phyloP scores from a whole-genome alignment of 2,797 vertebrate genomes.

The Tympanoctomys barrerae region DNA sequence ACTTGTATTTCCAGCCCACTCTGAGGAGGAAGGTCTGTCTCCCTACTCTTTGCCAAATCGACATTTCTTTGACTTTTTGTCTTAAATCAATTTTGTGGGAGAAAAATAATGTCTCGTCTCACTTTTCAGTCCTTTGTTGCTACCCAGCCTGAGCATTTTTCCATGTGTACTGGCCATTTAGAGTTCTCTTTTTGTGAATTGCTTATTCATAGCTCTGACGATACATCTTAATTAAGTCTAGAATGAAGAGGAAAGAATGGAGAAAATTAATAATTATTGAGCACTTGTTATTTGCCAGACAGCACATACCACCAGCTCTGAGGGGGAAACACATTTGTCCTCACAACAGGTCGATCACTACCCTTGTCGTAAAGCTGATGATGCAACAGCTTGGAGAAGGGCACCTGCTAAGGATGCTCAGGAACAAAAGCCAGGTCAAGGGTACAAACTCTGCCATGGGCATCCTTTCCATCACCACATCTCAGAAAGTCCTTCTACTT shows the following conservation, averaged over 20 bases:
- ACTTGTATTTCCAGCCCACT: neutral
- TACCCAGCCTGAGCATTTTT: constrained; percentile 15
- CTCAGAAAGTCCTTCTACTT: neutral
- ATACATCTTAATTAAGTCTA: constrained; percentile 68
- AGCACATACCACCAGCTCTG: neutral
- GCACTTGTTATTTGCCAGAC: constrained; percentile 62
- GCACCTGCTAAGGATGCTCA: neutral
- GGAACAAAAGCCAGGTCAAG: neutral
- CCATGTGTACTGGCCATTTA: neutral
- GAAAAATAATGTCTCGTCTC: constrained; percentile 36
- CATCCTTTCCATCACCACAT: neutral
- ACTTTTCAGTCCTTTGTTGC: constrained; percentile 11
- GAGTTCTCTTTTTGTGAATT: constrained; percentile 35
- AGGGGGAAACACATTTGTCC: neutral
- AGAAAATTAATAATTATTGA: constrained; percentile 74
- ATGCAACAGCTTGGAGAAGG: neutral
- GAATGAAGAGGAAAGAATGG: constrained; percentile 66
- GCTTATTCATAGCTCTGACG: constrained; percentile 14
- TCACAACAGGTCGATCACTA: neutral
- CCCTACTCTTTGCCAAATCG: neutral
- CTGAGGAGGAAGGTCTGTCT: neutral
- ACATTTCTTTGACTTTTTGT: neutral
- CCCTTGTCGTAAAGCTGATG: neutral
- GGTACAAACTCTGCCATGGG: neutral
- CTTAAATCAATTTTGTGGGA: neutral